Evolutionary conservation across 2,888 invertebrate species (phyloP).

Genomic region (Tiphia femorata): DNA sequence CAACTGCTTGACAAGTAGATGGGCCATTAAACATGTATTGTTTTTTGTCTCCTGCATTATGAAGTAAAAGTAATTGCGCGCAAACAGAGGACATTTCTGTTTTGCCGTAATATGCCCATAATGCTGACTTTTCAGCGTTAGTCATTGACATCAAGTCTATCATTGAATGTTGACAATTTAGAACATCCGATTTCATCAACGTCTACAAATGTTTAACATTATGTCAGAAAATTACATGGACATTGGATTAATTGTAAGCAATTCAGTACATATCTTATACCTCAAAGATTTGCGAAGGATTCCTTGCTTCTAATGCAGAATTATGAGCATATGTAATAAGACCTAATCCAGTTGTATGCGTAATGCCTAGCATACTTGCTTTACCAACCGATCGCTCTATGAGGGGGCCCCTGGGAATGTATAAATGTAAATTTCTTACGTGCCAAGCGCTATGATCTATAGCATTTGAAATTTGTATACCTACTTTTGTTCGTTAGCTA

Average conservation of each 20-base stretch:
- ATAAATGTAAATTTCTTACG: conserved; percentile 5
- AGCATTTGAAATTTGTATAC: conserved; percentile 20
- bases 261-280: conserved; percentile 61
- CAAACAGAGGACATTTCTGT: conserved; percentile 86
- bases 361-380: conserved; percentile 77
- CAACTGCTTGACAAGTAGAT: conserved; percentile 78
- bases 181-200: conserved; percentile 85
- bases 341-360: conserved; percentile 80
- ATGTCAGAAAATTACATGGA: neutral
- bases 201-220: conserved; percentile 70
- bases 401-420: conserved; percentile 72
- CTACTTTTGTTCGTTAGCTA: conserved; percentile 70
- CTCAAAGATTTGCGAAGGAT: conserved; percentile 78
- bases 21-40: conserved; percentile 76
- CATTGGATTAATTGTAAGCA: neutral
- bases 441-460: neutral
- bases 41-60: conserved; percentile 77
- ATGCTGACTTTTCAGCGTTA: conserved; percentile 83
- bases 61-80: conserved; percentile 82
- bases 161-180: conserved; percentile 88
- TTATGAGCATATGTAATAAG: conserved; percentile 84
- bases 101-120: conserved; percentile 92
- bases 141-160: conserved; percentile 85
- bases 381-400: conserved; percentile 79
- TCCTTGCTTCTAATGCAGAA: conserved; percentile 78